Conservation (phyloP, 2,888 invertebrate genomes). For the Diplazon laetatorius region DNA sequence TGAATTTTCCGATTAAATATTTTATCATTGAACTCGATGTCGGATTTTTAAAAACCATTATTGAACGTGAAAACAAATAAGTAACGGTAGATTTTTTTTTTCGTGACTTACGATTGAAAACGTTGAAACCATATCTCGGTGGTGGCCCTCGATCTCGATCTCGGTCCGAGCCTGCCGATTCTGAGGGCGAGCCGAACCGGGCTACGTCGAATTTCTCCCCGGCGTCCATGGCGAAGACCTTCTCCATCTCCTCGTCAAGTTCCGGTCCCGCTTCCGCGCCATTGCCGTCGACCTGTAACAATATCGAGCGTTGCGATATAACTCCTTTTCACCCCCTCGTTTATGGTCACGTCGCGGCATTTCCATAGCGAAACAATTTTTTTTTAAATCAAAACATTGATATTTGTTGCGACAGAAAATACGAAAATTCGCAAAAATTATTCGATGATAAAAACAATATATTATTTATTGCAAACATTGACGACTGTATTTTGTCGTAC, state of each 20-base stretch:
- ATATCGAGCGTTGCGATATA: constrained; percentile 6
- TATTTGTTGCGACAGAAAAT: neutral
- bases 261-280: constrained; percentile 87
- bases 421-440: neutral
- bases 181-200: constrained; percentile 82
- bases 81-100: too few relatives aligned
- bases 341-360: neutral
- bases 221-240: constrained; percentile 90
- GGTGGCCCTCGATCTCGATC: constrained; percentile 79
- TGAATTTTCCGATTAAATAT: too few relatives aligned
- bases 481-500: neutral
- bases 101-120: constrained; percentile 78
- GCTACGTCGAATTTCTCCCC: constrained; percentile 86
- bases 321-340: constrained; percentile 2
- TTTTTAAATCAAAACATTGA: neutral
- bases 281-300: constrained; percentile 84
- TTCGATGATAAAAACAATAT: neutral
- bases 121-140: constrained; percentile 80
- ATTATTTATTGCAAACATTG: neutral
- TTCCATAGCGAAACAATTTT: neutral
- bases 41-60: neutral
- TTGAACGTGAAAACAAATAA: too few relatives aligned
- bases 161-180: constrained; percentile 79
- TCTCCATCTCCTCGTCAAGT: constrained; percentile 94
- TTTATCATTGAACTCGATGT: constrained; percentile 4